Base-by-base conservation (phyloP, 2,888 invertebrate genomes). In the Thymelicus acteon region DNA sequence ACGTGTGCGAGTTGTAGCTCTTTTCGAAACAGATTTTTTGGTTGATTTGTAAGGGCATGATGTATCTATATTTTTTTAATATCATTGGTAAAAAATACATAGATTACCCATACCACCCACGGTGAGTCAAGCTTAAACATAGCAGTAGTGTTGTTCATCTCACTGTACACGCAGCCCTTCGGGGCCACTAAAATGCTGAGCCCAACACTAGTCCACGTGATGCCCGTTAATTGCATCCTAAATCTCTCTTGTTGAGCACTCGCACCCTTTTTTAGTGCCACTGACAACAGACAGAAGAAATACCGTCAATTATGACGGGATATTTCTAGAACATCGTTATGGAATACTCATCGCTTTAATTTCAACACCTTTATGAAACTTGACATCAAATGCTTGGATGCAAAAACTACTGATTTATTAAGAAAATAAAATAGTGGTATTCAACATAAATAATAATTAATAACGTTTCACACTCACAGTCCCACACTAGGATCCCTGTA, bases 161-260 rank as follows among this genome's bases (percentile, higher is more conserved):
- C 1, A 47, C 47, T 24, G 0, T 24, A 24, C 13, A 44, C 19
- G 1, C 7, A 13, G 44, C 2, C 24, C 61, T 61, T 61, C 47
- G 24, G 0, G 39, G 10, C 10, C 13, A 19, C 47, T 61, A 47
- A 60, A 61, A 47, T 61, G 61, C 61, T 61, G 47, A 61, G 13
- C 19, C 40, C 5, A n/a, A 8, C 49, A 19, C 6, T 6, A 19
- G 49, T 24, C 47, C 61, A 61, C 24, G 44, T 61, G 61, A 61
- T 47, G 47, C 47, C 10, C 24, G 31, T 61, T 61, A 61, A 61
- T 61, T 61, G 61, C 61, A 47, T 61, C 47, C 24, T 60, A 39
- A 39, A 60, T 39, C 60, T 60, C 44, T 44, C 12, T 12, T 58
- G 37, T 60, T 44, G 44, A 44, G 12, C 44, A 44, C 1, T 44